phyloP scores from a whole-genome alignment of 2,113 vertebrate species.

The Coregonus clupeaformis region DNA sequence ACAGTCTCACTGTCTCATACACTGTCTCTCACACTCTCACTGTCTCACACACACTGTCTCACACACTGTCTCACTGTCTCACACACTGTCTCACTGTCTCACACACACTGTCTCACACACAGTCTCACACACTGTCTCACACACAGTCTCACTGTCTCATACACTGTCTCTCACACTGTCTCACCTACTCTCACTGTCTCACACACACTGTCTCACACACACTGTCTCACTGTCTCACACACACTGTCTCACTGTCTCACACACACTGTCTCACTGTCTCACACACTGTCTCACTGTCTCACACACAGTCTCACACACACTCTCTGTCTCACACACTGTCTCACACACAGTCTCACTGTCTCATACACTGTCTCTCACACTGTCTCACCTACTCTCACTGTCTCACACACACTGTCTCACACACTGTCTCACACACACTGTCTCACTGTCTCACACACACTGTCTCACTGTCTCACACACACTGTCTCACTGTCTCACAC shows the following conservation, averaged over 20 bases:
- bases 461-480: conserved; percentile 12
- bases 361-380: neutral
- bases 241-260: conserved; percentile 7
- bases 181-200: no score
- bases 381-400: neutral
- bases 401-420: conserved; percentile 13
- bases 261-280: neutral
- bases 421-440: conserved; percentile 3
- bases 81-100: neutral
- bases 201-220: neutral
- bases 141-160: neutral
- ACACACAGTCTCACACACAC: neutral
- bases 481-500: neutral
- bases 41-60: neutral
- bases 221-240: neutral
- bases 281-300: neutral
- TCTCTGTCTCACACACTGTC: conserved; percentile 12
- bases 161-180: neutral
- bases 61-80: neutral
- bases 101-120: conserved; percentile 17
- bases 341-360: neutral
- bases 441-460: neutral
- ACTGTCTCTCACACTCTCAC: no score
- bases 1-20: neutral
- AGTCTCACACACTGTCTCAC: neutral